These are phyloP conservation scores for Myripristis murdjan DNA, from an alignment of 2,797 vertebrate genomes.

Conservation along the genomic window DNA sequence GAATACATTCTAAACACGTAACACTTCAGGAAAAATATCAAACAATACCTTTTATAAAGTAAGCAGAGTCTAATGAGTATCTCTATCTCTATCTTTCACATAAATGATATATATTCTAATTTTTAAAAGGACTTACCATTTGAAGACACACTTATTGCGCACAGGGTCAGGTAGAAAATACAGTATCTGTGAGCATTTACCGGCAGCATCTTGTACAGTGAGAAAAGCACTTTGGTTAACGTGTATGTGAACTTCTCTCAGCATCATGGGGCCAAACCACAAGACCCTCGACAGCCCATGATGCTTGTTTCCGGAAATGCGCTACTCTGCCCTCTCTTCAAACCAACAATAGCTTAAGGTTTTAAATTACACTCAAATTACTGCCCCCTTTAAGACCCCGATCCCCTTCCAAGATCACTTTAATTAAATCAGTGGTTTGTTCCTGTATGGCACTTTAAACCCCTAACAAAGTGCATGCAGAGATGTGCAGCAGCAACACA, in stretches of 20 bases:
- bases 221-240: neutral
- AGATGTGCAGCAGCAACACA: too few species aligned
- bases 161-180: slow-evolving; percentile 36
- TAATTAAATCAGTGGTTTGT: too few species aligned
- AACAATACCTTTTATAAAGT: too few species aligned
- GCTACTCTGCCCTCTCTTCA: neutral
- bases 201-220: neutral
- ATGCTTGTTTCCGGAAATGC: neutral
- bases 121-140: slow-evolving; percentile 51
- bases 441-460: too few species aligned
- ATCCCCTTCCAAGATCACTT: too few species aligned
- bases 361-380: too few species aligned
- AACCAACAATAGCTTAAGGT: neutral
- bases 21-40: too few species aligned
- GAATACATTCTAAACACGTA: too few species aligned
- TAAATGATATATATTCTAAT: neutral
- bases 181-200: slow-evolving; percentile 26
- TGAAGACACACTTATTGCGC: slow-evolving; percentile 35
- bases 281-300: slow-evolving; percentile 16
- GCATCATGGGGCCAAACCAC: slow-evolving; percentile 65
- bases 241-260: neutral
- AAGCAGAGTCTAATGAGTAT: too few species aligned
- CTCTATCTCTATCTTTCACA: neutral
- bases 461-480: too few species aligned
- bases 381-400: too few species aligned